These are phyloP conservation scores for Alloplasta piceator DNA, from an alignment of 2,888 invertebrate species.

Conservation along the genomic window DNA sequence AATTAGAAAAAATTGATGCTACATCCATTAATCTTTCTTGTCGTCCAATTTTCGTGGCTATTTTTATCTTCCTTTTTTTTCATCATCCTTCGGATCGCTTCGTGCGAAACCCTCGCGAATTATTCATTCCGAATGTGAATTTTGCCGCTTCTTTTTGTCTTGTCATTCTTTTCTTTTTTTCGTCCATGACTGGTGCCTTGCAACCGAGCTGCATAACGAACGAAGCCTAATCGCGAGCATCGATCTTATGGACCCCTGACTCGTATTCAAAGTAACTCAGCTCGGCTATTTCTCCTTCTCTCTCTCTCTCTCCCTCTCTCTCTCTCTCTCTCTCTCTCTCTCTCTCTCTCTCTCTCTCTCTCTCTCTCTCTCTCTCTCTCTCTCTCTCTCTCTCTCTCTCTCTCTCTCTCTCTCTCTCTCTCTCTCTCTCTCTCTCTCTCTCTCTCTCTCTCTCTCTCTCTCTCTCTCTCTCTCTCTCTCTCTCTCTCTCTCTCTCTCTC, in stretches of 20 bases:
- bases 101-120: conserved; percentile 26
- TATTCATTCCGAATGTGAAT: conserved; percentile 59
- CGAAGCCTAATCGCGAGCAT: conserved; percentile 66
- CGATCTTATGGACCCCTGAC: conserved; percentile 62
- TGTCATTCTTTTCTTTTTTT: conserved; percentile 51
- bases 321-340: neutral
- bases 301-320: neutral
- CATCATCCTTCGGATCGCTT: conserved; percentile 32
- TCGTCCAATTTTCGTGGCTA: conserved; percentile 42
- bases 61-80: conserved; percentile 20
- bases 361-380: neutral
- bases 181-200: conserved; percentile 45
- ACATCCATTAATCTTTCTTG: conserved; percentile 8
- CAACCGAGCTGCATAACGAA: conserved; percentile 66
- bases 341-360: neutral
- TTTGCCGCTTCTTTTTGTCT: conserved; percentile 46
- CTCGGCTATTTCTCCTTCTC: neutral
- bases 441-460: too few relatives aligned
- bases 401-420: neutral
- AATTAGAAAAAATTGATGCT: conserved; percentile 13
- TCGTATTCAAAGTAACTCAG: conserved; percentile 56
- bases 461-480: too few relatives aligned
- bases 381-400: neutral
- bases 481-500: too few relatives aligned
- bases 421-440: conserved; percentile 4